phyloP scores from a whole-genome alignment of 2,888 invertebrate genomes.

The Drosophila colorata region DNA sequence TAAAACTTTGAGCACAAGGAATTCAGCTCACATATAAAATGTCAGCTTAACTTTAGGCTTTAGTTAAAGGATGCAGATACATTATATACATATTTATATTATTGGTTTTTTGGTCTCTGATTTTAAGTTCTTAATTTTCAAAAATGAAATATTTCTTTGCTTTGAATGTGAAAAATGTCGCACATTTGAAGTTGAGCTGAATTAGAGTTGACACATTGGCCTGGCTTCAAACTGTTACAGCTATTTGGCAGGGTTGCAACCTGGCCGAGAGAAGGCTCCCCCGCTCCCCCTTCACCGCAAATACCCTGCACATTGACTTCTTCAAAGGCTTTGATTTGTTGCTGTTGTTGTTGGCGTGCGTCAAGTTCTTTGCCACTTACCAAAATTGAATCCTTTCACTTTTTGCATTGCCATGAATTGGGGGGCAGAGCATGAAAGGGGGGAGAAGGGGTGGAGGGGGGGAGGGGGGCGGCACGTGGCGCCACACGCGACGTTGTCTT shows the following conservation, averaged over 20 bases:
- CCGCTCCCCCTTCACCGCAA: no score
- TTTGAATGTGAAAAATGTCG: neutral
- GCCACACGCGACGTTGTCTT: conserved; percentile 38
- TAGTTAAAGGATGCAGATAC: no score
- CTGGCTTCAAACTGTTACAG: conserved; percentile 16
- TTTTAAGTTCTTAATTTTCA: neutral
- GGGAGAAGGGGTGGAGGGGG: neutral
- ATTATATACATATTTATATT: no score
- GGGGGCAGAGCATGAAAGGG: neutral
- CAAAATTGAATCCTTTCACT: conserved; percentile 77
- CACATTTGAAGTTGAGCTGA: no score
- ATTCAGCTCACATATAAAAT: no score
- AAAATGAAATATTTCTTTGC: neutral
- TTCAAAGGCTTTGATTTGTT: conserved; percentile 75
- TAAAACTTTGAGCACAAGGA: no score
- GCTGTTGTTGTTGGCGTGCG: conserved; percentile 41
- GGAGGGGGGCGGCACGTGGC: neutral
- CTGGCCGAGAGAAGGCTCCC: neutral
- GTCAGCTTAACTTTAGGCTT: no score
- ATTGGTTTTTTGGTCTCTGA: neutral
- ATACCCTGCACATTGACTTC: conserved; percentile 2
- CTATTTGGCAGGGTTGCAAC: conserved; percentile 50
- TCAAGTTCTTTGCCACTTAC: conserved; percentile 38
- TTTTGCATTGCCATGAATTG: conserved; percentile 24
- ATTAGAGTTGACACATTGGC: neutral